These are phyloP conservation scores for Apis cerana DNA, from an alignment of 1,140 invertebrate genomes.

Conservation along the genomic window DNA sequence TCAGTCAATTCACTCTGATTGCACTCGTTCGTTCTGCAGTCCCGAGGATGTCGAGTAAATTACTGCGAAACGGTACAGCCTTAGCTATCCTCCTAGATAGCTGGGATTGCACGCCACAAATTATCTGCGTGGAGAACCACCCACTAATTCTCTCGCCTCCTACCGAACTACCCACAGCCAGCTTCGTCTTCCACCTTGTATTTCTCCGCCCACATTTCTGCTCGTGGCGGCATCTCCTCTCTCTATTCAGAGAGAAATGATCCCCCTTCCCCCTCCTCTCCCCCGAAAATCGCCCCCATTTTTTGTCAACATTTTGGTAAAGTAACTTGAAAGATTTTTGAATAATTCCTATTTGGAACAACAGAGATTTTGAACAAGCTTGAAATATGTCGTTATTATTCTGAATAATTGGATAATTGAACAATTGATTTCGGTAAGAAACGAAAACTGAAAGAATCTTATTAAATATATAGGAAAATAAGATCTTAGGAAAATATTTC, in stretches of 20 bases:
- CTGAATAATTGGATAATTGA: too few species aligned
- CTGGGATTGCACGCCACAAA: conserved; percentile 65
- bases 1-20: conserved; percentile 57
- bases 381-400: too few species aligned
- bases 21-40: conserved; percentile 36
- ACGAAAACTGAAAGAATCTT: too few species aligned
- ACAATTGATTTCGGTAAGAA: too few species aligned
- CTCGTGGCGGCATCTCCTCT: conserved; percentile 4
- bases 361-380: too few species aligned
- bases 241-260: conserved; percentile 1
- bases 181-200: conserved; percentile 32
- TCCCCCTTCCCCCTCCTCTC: not conserved
- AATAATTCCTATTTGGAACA: too few species aligned
- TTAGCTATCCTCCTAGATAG: conserved; percentile 56
- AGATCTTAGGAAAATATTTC: too few species aligned
- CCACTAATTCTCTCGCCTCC: conserved; percentile 59
- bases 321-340: too few species aligned
- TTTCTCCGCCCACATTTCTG: conserved; percentile 33
- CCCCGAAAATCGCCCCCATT: not conserved
- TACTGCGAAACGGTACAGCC: conserved; percentile 58
- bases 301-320: too few species aligned
- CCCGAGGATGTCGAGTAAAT: conserved; percentile 50
- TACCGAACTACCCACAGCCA: conserved; percentile 1
- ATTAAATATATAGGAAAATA: too few species aligned
- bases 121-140: conserved; percentile 63